phyloP scores from a whole-genome alignment of 2,888 invertebrate species.

The Acanthoscelides obtectus region DNA sequence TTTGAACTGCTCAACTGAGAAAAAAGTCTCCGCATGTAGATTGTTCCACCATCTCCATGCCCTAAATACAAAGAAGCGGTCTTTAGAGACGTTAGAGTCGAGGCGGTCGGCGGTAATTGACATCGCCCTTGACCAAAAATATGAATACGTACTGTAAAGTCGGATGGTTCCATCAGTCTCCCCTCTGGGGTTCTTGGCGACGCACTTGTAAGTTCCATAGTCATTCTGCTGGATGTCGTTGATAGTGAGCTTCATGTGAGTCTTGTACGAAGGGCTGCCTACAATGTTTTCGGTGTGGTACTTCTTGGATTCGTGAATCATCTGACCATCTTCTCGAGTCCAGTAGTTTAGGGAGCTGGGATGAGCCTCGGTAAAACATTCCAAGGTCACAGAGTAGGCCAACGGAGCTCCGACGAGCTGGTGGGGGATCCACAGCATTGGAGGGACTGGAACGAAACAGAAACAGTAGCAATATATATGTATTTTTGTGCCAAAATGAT shows the following conservation, averaged over 20 bases:
- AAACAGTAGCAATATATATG: too few species aligned
- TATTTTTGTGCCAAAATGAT: too few species aligned
- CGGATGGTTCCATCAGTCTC: conserved; percentile 87
- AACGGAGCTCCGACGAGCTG: conserved; percentile 83
- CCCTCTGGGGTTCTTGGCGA: conserved; percentile 85
- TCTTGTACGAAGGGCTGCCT: conserved; percentile 71
- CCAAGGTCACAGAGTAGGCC: conserved; percentile 77
- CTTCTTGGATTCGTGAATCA: conserved; percentile 82
- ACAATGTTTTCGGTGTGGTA: conserved; percentile 72
- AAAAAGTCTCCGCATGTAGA: too few species aligned
- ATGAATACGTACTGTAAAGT: conserved; percentile 81
- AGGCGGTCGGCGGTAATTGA: too few species aligned
- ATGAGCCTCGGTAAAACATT: conserved; percentile 88
- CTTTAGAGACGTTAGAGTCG: too few species aligned
- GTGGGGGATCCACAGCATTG: conserved; percentile 89
- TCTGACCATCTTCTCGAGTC: conserved; percentile 82
- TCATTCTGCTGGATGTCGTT: conserved; percentile 71
- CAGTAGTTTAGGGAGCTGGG: conserved; percentile 88
- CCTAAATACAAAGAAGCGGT: too few species aligned
- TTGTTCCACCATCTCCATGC: too few species aligned
- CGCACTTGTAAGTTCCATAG: conserved; percentile 84
- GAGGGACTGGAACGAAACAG: conserved; percentile 62
- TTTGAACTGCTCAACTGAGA: too few species aligned
- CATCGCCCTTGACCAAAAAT: too few species aligned
- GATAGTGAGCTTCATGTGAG: conserved; percentile 82